These are phyloP conservation scores for Argopecten irradians DNA, from an alignment of 1,140 invertebrate species.

Conservation along the genomic window DNA sequence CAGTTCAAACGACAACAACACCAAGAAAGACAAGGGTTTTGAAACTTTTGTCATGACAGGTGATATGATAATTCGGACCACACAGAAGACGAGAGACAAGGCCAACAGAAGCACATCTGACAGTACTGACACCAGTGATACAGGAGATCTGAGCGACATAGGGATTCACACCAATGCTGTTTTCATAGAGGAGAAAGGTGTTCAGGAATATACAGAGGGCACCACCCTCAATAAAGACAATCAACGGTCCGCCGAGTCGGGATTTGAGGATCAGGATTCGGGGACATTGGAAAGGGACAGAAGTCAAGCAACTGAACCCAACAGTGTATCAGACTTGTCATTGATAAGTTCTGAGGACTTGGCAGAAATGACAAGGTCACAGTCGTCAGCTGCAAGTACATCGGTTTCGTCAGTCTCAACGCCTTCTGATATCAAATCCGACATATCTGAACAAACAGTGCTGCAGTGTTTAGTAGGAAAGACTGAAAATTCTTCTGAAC, in stretches of 20 bases:
- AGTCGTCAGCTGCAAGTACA: conserved; percentile 49
- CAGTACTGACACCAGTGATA: conserved; percentile 49
- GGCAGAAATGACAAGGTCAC: conserved; percentile 54
- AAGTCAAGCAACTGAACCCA: conserved; percentile 48
- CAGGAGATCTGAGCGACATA: conserved; percentile 13
- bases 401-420: conserved; percentile 56
- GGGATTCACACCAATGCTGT: conserved; percentile 3
- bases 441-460: conserved; percentile 58
- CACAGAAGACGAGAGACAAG: conserved; percentile 57
- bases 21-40: conserved; percentile 68
- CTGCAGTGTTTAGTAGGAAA: conserved; percentile 50
- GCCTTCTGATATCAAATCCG: conserved; percentile 58
- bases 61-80: conserved; percentile 76
- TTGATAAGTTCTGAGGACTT: conserved; percentile 50
- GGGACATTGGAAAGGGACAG: conserved; percentile 50
- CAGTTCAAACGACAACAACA: conserved; percentile 31
- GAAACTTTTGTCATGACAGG: conserved; percentile 77
- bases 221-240: conserved; percentile 36
- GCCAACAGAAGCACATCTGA: conserved; percentile 57
- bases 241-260: conserved; percentile 57
- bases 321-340: conserved; percentile 50
- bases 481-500: conserved; percentile 50
- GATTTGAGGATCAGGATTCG: conserved; percentile 57
- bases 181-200: conserved; percentile 10
- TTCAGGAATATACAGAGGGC: background rate